phyloP scores from a whole-genome alignment of 2,113 vertebrate genomes.

The Archilochus colubris region DNA sequence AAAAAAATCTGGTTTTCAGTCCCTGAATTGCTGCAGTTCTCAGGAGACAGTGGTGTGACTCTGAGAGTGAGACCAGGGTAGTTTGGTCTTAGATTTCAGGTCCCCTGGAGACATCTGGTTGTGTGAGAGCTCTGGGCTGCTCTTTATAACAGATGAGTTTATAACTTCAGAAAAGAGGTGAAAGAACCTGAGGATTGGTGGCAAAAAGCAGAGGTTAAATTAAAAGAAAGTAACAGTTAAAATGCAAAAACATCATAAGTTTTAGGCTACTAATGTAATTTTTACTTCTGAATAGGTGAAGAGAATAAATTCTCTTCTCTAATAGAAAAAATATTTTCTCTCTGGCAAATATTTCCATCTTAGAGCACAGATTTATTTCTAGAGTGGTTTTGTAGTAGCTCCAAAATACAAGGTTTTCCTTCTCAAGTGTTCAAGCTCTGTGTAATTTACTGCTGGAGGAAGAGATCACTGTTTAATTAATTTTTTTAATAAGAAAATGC shows the following conservation, averaged over 20 bases:
- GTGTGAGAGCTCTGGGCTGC: not conserved
- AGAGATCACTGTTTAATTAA: not conserved
- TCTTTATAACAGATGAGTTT: not conserved
- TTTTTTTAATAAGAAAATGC: conserved; percentile 8
- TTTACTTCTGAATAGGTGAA: not conserved
- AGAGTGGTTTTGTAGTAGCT: not conserved
- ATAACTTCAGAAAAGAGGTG: not conserved
- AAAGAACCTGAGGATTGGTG: accelerated
- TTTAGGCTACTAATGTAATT: not conserved
- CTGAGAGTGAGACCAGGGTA: not conserved
- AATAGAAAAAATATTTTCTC: not conserved
- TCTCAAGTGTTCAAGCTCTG: not conserved
- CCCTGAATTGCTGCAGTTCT: not conserved
- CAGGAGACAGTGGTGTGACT: not conserved
- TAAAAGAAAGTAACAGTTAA: not conserved
- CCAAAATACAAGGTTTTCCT: not conserved
- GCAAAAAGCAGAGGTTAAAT: not conserved
- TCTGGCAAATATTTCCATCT: not conserved
- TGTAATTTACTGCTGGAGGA: not conserved
- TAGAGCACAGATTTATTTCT: conserved; percentile 4
- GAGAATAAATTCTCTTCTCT: not conserved
- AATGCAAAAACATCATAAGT: not conserved
- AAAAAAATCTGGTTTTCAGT: not conserved
- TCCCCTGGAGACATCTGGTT: not conserved
- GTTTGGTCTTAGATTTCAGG: not conserved